Percentiles rank a stretch among this genome's conserved stretches.
phyloP scores from a whole-genome alignment of 1,140 invertebrate species.

The Rhagoletis zephyria region DNA sequence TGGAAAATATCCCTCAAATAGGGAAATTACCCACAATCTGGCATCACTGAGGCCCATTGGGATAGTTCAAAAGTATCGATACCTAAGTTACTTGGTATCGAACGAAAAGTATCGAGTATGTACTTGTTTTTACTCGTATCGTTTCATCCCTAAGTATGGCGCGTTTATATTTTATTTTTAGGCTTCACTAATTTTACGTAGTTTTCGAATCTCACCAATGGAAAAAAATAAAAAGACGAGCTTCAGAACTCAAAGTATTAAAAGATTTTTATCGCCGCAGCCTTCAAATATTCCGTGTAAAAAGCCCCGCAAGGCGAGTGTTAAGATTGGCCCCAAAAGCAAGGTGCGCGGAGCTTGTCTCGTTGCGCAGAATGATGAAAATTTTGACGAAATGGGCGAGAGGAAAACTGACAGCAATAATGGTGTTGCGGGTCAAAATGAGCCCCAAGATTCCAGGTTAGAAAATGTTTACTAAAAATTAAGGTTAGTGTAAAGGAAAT shows the following conservation, averaged over 20 bases:
- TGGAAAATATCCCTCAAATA: no score
- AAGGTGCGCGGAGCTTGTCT: neutral
- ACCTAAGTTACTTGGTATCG: no score
- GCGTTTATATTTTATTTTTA: no score
- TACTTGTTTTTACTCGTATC: no score
- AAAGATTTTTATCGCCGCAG: conserved; percentile 30
- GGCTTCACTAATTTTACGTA: neutral
- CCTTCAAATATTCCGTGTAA: neutral
- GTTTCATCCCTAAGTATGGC: no score
- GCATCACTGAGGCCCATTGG: no score
- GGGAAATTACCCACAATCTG: no score
- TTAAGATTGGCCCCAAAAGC: neutral
- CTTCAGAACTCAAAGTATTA: neutral
- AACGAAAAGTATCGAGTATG: no score
- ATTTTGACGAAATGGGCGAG: neutral
- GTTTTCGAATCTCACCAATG: neutral
- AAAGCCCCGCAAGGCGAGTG: neutral
- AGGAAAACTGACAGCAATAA: neutral
- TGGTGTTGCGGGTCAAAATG: no score
- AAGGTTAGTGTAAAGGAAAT: no score
- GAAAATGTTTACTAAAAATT: no score
- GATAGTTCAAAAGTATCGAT: no score
- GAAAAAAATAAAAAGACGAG: conserved; percentile 8
- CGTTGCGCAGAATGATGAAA: neutral
- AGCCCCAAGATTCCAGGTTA: neutral